phyloP scores from a whole-genome alignment of 2,888 invertebrate genomes.

The Leptopilina drosophilae region DNA sequence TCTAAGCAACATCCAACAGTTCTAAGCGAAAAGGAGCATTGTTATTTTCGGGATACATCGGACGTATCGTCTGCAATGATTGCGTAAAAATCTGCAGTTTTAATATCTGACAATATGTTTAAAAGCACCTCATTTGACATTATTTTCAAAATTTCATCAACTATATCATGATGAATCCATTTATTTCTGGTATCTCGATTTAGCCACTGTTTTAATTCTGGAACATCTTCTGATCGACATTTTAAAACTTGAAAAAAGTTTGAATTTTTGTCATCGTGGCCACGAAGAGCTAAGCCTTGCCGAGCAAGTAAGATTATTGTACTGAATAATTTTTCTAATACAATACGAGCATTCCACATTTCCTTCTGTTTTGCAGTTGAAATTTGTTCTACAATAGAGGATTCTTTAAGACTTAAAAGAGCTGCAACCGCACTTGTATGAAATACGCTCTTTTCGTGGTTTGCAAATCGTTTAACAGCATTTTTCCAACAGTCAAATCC shows the following conservation, averaged over 20 bases:
- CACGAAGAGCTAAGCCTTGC: constrained; percentile 48
- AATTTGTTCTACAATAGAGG: background rate
- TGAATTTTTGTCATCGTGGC: constrained; percentile 45
- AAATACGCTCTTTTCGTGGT: background rate
- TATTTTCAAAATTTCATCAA: constrained; percentile 40
- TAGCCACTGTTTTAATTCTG: constrained; percentile 40
- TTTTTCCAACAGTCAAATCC: background rate
- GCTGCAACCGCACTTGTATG: background rate
- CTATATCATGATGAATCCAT: constrained; percentile 39
- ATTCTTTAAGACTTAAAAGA: background rate
- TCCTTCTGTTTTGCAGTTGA: background rate
- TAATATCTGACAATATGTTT: constrained; percentile 37
- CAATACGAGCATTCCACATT: background rate
- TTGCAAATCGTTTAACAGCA: background rate
- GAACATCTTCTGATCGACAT: background rate
- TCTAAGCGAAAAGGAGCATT: constrained; percentile 42
- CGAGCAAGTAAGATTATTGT: constrained; percentile 35
- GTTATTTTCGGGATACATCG: constrained; percentile 40
- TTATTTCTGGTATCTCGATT: background rate
- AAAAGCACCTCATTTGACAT: constrained; percentile 20
- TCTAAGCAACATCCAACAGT: constrained; percentile 40
- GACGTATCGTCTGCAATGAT: constrained; percentile 46
- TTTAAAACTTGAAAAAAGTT: constrained; percentile 52
- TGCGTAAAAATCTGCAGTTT: constrained; percentile 26
- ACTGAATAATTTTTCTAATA: background rate